Conservation (phyloP, 2,888 invertebrate species). For the Parnassius apollo region DNA sequence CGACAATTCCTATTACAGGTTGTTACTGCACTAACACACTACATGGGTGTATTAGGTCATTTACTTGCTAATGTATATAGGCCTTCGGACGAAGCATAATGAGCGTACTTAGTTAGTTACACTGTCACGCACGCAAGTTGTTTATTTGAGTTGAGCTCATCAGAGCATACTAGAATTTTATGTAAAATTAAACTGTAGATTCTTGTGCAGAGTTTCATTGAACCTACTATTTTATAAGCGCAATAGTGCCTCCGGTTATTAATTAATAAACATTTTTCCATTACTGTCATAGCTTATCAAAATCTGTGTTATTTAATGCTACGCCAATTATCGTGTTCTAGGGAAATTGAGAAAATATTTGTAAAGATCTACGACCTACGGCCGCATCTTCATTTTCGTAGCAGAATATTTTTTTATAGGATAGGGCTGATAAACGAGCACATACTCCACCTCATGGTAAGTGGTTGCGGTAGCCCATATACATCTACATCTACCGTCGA, state of each 20-base stretch:
- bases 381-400: no score
- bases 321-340: background rate
- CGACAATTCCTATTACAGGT: constrained; percentile 2
- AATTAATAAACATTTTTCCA: no score
- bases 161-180: constrained; percentile 1
- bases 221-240: no score
- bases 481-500: no score
- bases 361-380: no score
- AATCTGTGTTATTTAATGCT: background rate
- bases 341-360: no score
- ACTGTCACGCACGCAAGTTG: constrained; percentile 8
- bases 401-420: background rate
- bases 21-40: constrained; percentile 2
- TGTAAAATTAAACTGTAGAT: background rate
- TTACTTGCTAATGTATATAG: constrained; percentile 16
- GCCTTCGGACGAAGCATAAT: constrained; percentile 12
- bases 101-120: constrained; percentile 3
- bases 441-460: no score
- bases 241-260: no score
- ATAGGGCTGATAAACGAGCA: no score
- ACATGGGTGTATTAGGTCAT: constrained; percentile 5
- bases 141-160: constrained; percentile 2
- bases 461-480: no score
- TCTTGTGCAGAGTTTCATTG: no score
- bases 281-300: background rate